Evolutionary conservation across 2,113 vertebrate species (phyloP).

Genomic region (Nettapus auritus): DNA sequence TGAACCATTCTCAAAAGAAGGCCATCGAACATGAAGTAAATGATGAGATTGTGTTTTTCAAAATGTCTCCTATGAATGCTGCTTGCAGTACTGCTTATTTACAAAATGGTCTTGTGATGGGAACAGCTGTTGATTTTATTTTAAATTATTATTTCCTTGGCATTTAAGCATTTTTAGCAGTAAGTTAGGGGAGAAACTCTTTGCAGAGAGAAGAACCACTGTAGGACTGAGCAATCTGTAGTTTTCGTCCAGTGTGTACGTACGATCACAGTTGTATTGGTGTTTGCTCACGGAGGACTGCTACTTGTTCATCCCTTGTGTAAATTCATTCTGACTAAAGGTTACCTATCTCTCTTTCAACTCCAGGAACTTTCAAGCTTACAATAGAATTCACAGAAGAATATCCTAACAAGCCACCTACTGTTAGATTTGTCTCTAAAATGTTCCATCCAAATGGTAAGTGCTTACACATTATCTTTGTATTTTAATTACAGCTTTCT

Average conservation of each 20-base stretch:
- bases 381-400: constrained; percentile 99
- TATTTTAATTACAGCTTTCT: neutral
- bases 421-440: constrained; percentile 99
- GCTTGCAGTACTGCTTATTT: neutral
- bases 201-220: neutral
- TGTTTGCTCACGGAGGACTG: neutral
- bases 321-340: constrained; percentile 11
- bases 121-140: neutral
- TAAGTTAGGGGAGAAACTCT: neutral
- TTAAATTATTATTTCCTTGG: neutral
- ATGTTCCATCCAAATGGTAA: constrained; percentile 99
- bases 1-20: neutral
- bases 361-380: constrained; percentile 96
- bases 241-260: neutral
- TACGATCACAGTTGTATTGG: neutral
- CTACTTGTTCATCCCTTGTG: neutral
- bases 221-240: neutral
- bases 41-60: neutral
- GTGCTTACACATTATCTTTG: neutral
- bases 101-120: neutral
- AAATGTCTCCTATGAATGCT: neutral
- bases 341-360: constrained; percentile 42
- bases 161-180: neutral
- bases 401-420: constrained; percentile 98
- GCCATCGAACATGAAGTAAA: neutral